Conservation (phyloP, 2,888 invertebrate genomes). For the Leucophenga maculata region DNA sequence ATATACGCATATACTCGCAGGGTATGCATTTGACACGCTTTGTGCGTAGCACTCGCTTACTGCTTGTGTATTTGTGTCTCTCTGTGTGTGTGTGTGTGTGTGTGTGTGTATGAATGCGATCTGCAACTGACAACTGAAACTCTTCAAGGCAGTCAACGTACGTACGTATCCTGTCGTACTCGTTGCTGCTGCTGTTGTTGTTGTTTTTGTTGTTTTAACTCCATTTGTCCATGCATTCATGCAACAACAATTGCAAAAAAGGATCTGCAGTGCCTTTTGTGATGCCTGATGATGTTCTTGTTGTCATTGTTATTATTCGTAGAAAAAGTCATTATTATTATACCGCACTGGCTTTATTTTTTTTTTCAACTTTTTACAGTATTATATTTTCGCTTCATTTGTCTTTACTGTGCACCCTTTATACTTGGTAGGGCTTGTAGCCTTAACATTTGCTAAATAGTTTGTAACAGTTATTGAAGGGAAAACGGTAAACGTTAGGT, state of each 20-base stretch:
- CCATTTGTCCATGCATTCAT: slow-evolving; percentile 15
- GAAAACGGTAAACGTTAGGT: no score
- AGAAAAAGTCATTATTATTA: slow-evolving; percentile 26
- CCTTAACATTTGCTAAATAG: no score
- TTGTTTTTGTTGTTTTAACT: slow-evolving; percentile 4
- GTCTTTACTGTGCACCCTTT: not conserved
- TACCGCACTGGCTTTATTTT: not conserved
- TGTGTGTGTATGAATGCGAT: not conserved
- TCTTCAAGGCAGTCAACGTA: not conserved
- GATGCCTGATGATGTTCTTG: not conserved
- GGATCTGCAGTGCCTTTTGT: not conserved
- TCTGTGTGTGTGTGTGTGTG: not conserved
- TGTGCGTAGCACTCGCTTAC: not conserved
- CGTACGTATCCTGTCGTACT: not conserved
- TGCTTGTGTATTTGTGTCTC: not conserved
- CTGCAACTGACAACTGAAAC: slow-evolving; percentile 27
- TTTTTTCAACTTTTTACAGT: not conserved
- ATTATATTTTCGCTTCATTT: not conserved
- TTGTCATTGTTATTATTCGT: not conserved
- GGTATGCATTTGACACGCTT: not conserved
- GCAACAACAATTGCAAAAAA: slow-evolving; percentile 10
- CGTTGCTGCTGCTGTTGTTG: not conserved
- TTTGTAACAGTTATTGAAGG: no score
- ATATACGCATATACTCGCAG: not conserved
- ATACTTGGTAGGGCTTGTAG: no score